Evolutionary conservation across 2,888 invertebrate species (phyloP).

Genomic region (Lycophotia porphyrea): DNA sequence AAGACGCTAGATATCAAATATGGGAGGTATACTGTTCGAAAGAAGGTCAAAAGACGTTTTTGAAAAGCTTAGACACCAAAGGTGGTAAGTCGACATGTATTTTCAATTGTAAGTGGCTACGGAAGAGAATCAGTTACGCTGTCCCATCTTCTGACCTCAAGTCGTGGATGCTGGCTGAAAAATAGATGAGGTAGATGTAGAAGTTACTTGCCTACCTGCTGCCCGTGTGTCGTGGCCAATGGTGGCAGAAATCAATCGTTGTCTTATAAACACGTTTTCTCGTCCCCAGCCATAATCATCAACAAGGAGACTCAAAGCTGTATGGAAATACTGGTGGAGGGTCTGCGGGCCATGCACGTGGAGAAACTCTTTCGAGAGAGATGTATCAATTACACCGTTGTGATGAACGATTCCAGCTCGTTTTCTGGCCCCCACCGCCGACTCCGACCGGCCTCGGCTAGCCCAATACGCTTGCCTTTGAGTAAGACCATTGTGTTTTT

Average conservation of each 20-base stretch:
- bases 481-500: conserved; percentile 56
- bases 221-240: neutral
- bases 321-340: conserved; percentile 82
- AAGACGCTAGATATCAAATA: conserved; percentile 81
- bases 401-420: conserved; percentile 66
- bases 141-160: neutral
- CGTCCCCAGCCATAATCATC: conserved; percentile 80
- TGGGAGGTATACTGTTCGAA: conserved; percentile 84
- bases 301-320: conserved; percentile 73
- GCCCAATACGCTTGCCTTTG: conserved; percentile 64
- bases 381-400: conserved; percentile 76
- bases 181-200: neutral
- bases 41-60: conserved; percentile 84
- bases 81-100: conserved; percentile 76
- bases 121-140: neutral
- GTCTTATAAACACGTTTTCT: neutral
- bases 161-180: neutral
- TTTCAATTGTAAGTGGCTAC: neutral
- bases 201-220: neutral
- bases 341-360: conserved; percentile 75
- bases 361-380: conserved; percentile 81
- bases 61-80: conserved; percentile 83
- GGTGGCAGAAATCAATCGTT: neutral
- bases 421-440: conserved; percentile 38
- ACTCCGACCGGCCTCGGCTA: conserved; percentile 47